Base-by-base conservation (phyloP, 2,888 invertebrate species). In the Diarsia brunnea region DNA sequence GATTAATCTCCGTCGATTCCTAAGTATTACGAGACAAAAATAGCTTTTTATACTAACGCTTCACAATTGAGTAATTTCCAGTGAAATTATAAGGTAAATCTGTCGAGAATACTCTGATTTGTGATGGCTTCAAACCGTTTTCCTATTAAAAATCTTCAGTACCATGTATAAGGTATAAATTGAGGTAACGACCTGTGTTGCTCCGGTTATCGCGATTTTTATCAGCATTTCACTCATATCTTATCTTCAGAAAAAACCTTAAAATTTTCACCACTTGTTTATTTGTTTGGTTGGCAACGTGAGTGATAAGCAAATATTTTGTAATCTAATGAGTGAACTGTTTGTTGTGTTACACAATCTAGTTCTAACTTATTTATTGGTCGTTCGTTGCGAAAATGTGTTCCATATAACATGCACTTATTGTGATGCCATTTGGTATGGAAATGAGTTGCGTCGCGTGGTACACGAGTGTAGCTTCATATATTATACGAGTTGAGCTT, bases 181-280 rank as follows among this genome's bases (percentile, higher is more conserved):
- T 76, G 53, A 63, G 81, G 64, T 78, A 69, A 78, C 72, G 78
- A 81, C 89, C 89, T 87, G 88, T 87, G 86, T 86, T 89, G 77
- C 67, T 69, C 64, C 70, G 77, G 80, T 88, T 79, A 86, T 85
- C 80, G 89, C 79, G 69, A 84, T 88, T 89, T 85, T 91, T 92
- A 94, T 94, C 94, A 89, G 74, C 91, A 95, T 95, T 95, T 95
- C 94, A 92, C 95, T 88, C 73, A 79, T 92, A 95, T 95, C 95
- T 95, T 93, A 95, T 95, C 95, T 84, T 70, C 63, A 84, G 69
- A 81, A 81, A 85, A 89, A 89, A 89, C 91, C 89, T 87, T 88
- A 88, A 91, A 93, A 84, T 92, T 93, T 94, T 94, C 94, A 93
- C 93, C 91, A 91, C 88, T 90, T 94, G 92, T 95, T 94, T 95